A percentile compares a stretch with the other conserved stretches of the same genome.
Evolutionary conservation across 2,888 invertebrate genomes (phyloP).

Genomic region (Gerris lacustris): DNA sequence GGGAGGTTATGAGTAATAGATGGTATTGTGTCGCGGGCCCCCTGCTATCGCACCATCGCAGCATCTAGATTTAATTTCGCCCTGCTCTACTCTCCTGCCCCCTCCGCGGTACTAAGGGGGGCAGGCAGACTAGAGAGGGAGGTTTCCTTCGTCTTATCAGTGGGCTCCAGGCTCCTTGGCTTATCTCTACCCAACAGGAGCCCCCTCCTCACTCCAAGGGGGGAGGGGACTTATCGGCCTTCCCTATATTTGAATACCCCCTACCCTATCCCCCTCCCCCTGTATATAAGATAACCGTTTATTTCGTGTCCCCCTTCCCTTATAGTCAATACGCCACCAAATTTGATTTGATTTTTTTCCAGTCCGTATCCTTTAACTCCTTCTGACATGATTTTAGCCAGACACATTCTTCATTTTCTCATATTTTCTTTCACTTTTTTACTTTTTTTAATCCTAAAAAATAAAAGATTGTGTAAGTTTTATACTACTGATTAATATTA

Average conservation of each 20-base stretch:
- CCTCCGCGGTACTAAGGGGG: too few species aligned
- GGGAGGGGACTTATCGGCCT: not conserved
- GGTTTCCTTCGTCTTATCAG: not conserved
- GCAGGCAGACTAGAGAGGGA: not conserved
- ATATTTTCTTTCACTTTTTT: too few species aligned
- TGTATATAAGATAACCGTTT: not conserved
- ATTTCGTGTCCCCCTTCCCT: not conserved
- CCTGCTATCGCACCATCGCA: constrained; percentile 25
- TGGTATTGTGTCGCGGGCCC: not conserved
- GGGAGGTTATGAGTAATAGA: not conserved
- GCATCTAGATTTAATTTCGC: constrained; percentile 27
- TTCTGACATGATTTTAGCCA: not conserved
- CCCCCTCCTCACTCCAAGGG: not conserved
- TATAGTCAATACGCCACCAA: not conserved
- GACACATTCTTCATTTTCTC: too few species aligned
- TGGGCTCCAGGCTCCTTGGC: constrained; percentile 1
- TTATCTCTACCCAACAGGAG: not conserved
- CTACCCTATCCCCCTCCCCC: not conserved
- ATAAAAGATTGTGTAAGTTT: too few species aligned
- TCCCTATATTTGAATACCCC: constrained; percentile 3
- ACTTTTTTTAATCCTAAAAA: too few species aligned
- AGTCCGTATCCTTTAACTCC: not conserved
- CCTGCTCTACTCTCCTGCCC: not conserved
- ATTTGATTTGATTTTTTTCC: constrained; percentile 1
- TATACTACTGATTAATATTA: too few species aligned